These are phyloP conservation scores for Oophaga pumilio DNA, from an alignment of 2,113 vertebrate genomes.

Conservation along the genomic window DNA sequence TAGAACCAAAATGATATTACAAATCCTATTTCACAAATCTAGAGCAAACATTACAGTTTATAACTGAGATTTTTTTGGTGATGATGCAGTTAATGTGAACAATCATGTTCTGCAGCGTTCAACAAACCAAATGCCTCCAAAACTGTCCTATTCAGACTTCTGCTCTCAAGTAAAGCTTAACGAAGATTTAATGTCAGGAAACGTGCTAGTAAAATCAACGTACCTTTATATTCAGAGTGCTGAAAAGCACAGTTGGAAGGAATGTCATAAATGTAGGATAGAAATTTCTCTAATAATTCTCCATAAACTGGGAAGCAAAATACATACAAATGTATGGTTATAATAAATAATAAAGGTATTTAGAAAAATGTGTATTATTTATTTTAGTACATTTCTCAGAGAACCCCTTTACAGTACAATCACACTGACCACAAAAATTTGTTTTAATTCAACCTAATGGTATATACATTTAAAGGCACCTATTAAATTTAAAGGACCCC, in stretches of 20 bases:
- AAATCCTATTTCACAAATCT: background rate
- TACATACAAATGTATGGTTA: background rate
- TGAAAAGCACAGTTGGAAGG: slow-evolving; percentile 18
- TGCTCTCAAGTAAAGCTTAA: no score
- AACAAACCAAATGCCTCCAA: no score
- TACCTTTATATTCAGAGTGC: slow-evolving; percentile 8
- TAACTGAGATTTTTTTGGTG: background rate
- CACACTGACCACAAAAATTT: no score
- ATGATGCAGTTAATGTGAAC: background rate
- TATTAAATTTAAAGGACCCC: background rate
- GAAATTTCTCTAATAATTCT: slow-evolving; percentile 31
- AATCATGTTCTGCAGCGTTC: background rate
- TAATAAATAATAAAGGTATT: no score
- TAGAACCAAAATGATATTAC: background rate
- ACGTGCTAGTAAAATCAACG: background rate
- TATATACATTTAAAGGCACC: background rate
- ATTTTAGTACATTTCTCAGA: no score
- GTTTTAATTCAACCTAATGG: background rate
- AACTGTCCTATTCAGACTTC: no score
- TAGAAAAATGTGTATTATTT: no score
- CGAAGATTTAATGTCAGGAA: no score
- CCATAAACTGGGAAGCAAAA: slow-evolving; percentile 22
- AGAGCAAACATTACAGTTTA: background rate
- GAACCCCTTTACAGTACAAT: no score
- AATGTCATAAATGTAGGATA: background rate